Percentiles rank a stretch among this genome's conserved stretches.
Evolutionary conservation across 1,140 invertebrate species (phyloP).

Genomic region (Drosophila kanapiae): DNA sequence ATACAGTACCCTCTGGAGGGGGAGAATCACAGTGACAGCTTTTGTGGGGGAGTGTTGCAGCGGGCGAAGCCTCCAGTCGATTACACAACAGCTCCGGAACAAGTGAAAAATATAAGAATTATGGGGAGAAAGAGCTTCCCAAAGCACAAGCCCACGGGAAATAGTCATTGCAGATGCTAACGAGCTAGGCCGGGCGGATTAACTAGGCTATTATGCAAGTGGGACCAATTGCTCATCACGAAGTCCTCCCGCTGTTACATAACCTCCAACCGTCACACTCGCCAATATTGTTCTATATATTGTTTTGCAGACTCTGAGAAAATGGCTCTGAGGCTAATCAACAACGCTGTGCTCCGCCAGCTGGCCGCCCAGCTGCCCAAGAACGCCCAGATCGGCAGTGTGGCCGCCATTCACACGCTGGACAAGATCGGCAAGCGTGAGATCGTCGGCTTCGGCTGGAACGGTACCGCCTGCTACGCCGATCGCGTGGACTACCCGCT

Average conservation of each 20-base stretch:
- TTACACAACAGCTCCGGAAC: slow-evolving; percentile 69
- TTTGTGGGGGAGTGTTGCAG: neutral
- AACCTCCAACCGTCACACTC: slow-evolving; percentile 17
- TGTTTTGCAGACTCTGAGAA: slow-evolving; percentile 17
- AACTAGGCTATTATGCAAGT: slow-evolving; percentile 11
- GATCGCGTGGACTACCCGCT: slow-evolving; percentile 93
- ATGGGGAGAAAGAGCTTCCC: slow-evolving; percentile 15
- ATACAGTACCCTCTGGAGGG: neutral
- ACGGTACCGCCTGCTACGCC: slow-evolving; percentile 92
- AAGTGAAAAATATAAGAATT: slow-evolving; percentile 60
- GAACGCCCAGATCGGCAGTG: slow-evolving; percentile 65
- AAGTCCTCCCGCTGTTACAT: slow-evolving; percentile 31
- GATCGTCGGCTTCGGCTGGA: slow-evolving; percentile 95
- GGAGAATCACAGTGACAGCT: neutral
- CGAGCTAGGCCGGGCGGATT: neutral
- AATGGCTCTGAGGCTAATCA: slow-evolving; percentile 82
- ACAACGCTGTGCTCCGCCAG: slow-evolving; percentile 69
- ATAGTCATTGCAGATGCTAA: neutral
- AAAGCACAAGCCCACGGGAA: slow-evolving; percentile 16
- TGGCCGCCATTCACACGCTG: slow-evolving; percentile 77
- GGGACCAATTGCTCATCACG: neutral
- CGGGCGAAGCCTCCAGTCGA: slow-evolving; percentile 13
- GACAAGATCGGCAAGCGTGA: slow-evolving; percentile 93
- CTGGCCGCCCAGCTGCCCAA: slow-evolving; percentile 66
- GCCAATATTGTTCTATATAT: slow-evolving; percentile 9